Conservation (phyloP, 2,797 vertebrate genomes). For the Sphenodon punctatus region DNA sequence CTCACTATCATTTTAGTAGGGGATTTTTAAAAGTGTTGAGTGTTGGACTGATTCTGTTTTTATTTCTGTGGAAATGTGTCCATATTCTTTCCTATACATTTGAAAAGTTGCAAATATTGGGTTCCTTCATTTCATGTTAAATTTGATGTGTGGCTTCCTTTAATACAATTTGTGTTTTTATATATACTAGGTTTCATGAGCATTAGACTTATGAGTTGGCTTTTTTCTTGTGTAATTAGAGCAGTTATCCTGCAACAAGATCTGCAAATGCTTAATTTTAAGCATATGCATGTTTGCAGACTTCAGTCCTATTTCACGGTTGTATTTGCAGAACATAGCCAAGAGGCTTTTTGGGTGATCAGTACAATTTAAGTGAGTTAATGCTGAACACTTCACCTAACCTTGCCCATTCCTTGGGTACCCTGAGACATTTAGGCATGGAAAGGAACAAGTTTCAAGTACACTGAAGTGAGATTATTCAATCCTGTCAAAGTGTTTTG, state of each 20-base stretch:
- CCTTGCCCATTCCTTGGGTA: not conserved
- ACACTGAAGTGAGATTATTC: not conserved
- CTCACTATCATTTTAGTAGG: not conserved
- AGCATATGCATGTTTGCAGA: not conserved
- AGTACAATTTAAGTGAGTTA: not conserved
- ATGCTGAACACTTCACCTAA: not conserved
- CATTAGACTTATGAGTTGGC: too few relatives aligned
- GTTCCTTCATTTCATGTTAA: not conserved
- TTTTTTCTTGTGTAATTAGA: not conserved
- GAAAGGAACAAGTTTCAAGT: not conserved
- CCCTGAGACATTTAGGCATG: not conserved
- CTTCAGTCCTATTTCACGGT: not conserved
- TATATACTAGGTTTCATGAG: not conserved
- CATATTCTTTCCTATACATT: not conserved
- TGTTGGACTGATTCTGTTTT: not conserved
- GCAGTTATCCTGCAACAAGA: accelerated
- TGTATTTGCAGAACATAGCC: not conserved
- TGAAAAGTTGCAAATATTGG: not conserved
- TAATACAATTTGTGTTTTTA: not conserved
- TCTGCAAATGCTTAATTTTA: accelerated
- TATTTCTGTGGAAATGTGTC: not conserved
- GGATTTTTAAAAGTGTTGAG: not conserved
- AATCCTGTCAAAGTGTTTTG: not conserved
- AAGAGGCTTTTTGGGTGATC: too few relatives aligned
- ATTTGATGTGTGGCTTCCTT: not conserved